A percentile compares a stretch with the other conserved stretches of the same genome.
Conservation (phyloP, 2,888 invertebrate genomes). For the Leptarthrus brevirostris region DNA sequence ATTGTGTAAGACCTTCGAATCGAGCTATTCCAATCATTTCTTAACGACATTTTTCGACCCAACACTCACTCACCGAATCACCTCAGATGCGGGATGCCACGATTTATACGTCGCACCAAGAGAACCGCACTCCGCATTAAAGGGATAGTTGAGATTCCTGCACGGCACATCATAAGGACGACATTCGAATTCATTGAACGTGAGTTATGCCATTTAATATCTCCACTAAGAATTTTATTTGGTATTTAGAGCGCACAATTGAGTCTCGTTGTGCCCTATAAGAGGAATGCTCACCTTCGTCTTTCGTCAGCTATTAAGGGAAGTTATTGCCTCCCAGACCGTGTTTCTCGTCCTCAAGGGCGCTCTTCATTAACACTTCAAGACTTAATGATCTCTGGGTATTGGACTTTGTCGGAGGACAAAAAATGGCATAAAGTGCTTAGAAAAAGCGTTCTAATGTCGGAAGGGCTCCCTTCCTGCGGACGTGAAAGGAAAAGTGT, state of each 20-base stretch:
- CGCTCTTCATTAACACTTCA: conserved; percentile 24
- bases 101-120: neutral
- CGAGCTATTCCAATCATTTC: conserved; percentile 16
- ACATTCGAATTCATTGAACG: conserved; percentile 50
- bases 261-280: neutral
- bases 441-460: no score
- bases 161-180: conserved; percentile 36
- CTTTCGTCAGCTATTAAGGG: neutral
- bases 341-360: neutral
- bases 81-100: conserved; percentile 31
- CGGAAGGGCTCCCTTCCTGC: neutral
- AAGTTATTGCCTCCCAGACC: neutral
- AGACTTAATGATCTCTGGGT: conserved; percentile 31
- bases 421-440: neutral
- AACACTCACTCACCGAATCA: conserved; percentile 6
- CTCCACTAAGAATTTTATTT: conserved; percentile 50
- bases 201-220: conserved; percentile 48
- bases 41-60: neutral
- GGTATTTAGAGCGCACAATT: conserved; percentile 35
- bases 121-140: neutral
- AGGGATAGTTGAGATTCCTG: conserved; percentile 48
- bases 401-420: neutral
- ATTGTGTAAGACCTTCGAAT: conserved; percentile 11
- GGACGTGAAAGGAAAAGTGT: conserved; percentile 15
- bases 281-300: neutral